These are phyloP conservation scores for Anhinga rufa DNA, from an alignment of 2,113 vertebrate genomes.

Conservation along the genomic window DNA sequence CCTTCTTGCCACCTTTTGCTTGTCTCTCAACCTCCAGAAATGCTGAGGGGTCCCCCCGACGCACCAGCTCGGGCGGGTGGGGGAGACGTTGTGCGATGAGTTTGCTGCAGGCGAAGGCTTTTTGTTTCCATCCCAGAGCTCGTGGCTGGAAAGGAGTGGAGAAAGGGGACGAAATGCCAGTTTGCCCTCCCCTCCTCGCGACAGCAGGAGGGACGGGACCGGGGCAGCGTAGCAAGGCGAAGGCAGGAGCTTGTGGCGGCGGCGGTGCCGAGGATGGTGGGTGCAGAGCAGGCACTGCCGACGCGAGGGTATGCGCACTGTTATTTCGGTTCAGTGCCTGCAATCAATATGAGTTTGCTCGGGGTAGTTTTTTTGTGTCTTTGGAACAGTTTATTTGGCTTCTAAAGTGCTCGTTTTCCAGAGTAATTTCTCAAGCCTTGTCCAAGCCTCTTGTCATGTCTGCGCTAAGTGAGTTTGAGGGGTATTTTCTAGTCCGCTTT, in stretches of 20 bases:
- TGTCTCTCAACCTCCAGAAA: neutral
- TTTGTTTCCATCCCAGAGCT: neutral
- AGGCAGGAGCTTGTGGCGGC: neutral
- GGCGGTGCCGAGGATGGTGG: neutral
- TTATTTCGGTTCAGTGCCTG: neutral
- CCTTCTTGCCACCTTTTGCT: accelerated
- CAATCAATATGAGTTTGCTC: neutral
- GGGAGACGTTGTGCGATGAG: neutral
- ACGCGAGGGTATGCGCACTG: accelerated
- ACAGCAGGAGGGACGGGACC: accelerated
- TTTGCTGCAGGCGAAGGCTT: neutral
- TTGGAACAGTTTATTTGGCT: constrained; percentile 13
- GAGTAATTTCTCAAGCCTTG: constrained; percentile 5
- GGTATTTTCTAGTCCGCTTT: neutral
- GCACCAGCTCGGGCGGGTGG: too few species aligned
- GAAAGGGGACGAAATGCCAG: neutral
- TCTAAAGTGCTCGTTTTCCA: neutral
- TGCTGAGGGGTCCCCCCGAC: neutral
- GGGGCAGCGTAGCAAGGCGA: accelerated
- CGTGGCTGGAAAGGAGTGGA: neutral
- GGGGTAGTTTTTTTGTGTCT: neutral
- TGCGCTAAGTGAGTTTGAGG: neutral
- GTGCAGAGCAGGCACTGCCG: accelerated
- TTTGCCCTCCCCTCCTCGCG: too few species aligned
- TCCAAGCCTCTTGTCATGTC: neutral